phyloP scores from a whole-genome alignment of 2,797 vertebrate species.

The Diplodus sargus region DNA sequence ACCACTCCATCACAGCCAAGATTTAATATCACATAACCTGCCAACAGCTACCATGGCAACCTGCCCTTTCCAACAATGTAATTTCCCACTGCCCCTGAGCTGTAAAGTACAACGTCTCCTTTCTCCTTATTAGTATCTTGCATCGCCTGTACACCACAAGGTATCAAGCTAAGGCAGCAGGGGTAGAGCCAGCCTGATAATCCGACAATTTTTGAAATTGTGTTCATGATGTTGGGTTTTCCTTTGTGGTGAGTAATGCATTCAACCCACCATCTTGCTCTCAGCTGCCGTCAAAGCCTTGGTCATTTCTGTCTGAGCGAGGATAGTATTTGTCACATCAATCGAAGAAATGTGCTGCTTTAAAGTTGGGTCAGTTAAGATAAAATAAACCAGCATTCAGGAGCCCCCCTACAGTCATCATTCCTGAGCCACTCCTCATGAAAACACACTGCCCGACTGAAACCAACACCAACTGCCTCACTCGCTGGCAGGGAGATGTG shows the following conservation, averaged over 20 bases:
- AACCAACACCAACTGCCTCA: too few species aligned
- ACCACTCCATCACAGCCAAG: slow-evolving; percentile 53
- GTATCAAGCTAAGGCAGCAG: not conserved
- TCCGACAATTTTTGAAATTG: not conserved
- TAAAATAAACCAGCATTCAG: too few species aligned
- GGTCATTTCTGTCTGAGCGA: not conserved
- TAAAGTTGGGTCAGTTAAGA: not conserved
- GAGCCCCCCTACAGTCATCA: too few species aligned
- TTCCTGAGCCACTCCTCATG: too few species aligned
- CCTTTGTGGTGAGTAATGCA: too few species aligned
- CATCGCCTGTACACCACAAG: not conserved
- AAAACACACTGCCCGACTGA: too few species aligned
- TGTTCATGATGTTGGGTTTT: too few species aligned
- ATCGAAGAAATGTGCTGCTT: not conserved
- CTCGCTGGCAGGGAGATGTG: too few species aligned
- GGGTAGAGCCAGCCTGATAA: not conserved
- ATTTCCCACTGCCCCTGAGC: slow-evolving; percentile 19
- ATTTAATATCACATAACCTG: slow-evolving; percentile 68
- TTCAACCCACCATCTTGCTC: not conserved
- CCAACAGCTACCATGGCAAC: slow-evolving; percentile 72
- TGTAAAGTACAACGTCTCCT: slow-evolving; percentile 39
- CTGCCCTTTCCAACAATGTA: slow-evolving; percentile 31
- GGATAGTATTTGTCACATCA: not conserved
- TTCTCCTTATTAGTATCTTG: slow-evolving; percentile 5
- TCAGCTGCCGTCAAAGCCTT: not conserved